Evolutionary conservation across 1,140 invertebrate species (phyloP), one percentile per base, ranked within the genome.

Genomic region (Orius laevigatus): DNA sequence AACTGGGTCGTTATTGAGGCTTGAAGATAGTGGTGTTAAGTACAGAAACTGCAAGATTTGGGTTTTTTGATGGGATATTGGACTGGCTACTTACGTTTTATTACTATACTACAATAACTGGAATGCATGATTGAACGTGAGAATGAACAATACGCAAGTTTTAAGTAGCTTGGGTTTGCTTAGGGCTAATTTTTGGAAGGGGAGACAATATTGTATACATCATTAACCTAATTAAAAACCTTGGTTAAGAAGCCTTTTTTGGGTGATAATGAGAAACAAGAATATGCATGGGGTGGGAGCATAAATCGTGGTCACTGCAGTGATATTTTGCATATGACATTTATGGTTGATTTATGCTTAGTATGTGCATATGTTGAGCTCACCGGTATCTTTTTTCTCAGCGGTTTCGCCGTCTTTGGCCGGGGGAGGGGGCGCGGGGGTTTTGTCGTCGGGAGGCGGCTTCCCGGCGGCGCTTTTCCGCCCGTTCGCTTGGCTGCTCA

Each of bases 361-460:
- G 14, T 19, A 15, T 42, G 40, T 38, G 36, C 36, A 38, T 14
- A 38, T 38, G 10, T 16, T 38, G 10, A 10, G 36, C 16, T 12
- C 5, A 19, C 43, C 32, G 32, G 19, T 20, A 31, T 45, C 43
- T 32, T 45, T 45, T 32, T 45, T 47, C 9, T 47, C 46, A 9
- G 46, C 33, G 12, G 32, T 38, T 38, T 38, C 15, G 33, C 16
- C 46, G 34, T 47, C 35, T 47, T 47, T 36, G 10, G 46, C 19
- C 10, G 32, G 32, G 3, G 10, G 14, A 14, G 20, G 15, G 1
- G 48, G 25, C 16, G 48, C 31, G 8, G 40, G 39, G 4, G 48
- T 31, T 34, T 49, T 49, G 1, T 49, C 48, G 31, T 49, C 48
- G n/a, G 43, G 43, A 31, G 43, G 43, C 2, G 48, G 39, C 19